phyloP scores from a whole-genome alignment of 2,113 vertebrate genomes.

The Arothron firmamentum region DNA sequence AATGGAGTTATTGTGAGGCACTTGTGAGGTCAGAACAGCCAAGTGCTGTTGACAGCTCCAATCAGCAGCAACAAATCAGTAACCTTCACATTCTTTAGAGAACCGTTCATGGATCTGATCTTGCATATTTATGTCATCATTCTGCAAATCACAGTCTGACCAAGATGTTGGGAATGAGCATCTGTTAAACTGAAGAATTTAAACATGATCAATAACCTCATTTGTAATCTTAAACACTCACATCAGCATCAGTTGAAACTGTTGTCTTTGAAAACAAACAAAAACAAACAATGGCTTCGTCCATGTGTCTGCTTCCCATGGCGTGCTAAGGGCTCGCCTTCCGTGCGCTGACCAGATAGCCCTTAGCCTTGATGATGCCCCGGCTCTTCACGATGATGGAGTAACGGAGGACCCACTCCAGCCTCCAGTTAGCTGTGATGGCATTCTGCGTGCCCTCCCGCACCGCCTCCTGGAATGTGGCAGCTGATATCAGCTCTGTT shows the following conservation, averaged over 20 bases:
- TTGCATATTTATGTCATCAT: too few relatives aligned
- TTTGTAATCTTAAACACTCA: too few relatives aligned
- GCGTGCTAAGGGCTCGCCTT: conserved; percentile 72
- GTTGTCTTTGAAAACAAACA: neutral
- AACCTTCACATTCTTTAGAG: too few relatives aligned
- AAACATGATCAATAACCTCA: too few relatives aligned
- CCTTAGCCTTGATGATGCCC: conserved; percentile 98
- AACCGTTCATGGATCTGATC: too few relatives aligned
- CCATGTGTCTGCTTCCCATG: conserved; percentile 12
- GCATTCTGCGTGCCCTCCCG: conserved; percentile 79
- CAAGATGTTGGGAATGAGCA: too few relatives aligned
- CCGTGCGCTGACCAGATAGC: conserved; percentile 91
- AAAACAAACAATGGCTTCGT: conserved; percentile 43
- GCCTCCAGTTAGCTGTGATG: conserved; percentile 80
- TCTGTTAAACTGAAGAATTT: too few relatives aligned
- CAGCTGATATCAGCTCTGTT: conserved; percentile 89
- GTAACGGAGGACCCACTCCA: conserved; percentile 94
- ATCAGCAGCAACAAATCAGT: too few relatives aligned
- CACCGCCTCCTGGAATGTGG: conserved; percentile 87
- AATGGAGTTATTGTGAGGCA: too few relatives aligned
- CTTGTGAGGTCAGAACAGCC: too few relatives aligned
- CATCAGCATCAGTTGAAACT: neutral
- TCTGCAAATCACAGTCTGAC: too few relatives aligned
- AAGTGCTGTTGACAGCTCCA: too few relatives aligned
- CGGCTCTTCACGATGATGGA: conserved; percentile 96